These are phyloP conservation scores for Centruroides vittatus DNA, from an alignment of 1,140 invertebrate genomes.

Conservation along the genomic window DNA sequence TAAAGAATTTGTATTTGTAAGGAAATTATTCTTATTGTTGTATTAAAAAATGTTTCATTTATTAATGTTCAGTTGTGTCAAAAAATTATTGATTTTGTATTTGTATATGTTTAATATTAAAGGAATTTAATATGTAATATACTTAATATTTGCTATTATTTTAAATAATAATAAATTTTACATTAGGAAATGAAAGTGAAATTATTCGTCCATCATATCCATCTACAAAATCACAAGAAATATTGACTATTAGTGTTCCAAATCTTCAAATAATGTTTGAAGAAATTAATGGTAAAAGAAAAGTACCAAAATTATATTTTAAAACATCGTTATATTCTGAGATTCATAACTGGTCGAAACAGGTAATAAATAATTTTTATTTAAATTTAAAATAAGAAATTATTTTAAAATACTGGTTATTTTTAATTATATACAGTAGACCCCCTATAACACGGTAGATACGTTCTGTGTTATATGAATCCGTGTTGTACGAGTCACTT, in stretches of 20 bases:
- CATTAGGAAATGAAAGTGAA: not conserved
- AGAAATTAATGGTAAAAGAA: slow-evolving; percentile 34
- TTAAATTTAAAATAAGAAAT: not conserved
- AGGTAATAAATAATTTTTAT: slow-evolving; percentile 24
- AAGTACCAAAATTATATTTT: slow-evolving; percentile 34
- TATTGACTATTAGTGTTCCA: slow-evolving; percentile 34
- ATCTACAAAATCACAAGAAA: slow-evolving; percentile 32
- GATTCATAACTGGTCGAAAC: slow-evolving; percentile 49
- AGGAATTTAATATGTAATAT: too few species aligned
- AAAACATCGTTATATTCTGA: slow-evolving; percentile 40
- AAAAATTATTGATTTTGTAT: too few species aligned
- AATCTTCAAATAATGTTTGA: slow-evolving; percentile 42
- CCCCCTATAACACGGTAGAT: too few species aligned
- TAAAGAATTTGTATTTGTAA: too few species aligned
- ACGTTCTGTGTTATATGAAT: too few species aligned
- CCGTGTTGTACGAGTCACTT: too few species aligned
- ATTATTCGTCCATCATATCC: slow-evolving; percentile 1
- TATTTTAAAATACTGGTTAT: not conserved
- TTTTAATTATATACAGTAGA: too few species aligned
- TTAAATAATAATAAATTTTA: too few species aligned
- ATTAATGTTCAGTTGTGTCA: too few species aligned
- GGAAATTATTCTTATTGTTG: too few species aligned
- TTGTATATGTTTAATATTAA: too few species aligned
- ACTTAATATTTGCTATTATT: not conserved
- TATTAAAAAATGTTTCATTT: too few species aligned